Conservation (phyloP, 1,140 invertebrate species). For the Tribolium castaneum region DNA sequence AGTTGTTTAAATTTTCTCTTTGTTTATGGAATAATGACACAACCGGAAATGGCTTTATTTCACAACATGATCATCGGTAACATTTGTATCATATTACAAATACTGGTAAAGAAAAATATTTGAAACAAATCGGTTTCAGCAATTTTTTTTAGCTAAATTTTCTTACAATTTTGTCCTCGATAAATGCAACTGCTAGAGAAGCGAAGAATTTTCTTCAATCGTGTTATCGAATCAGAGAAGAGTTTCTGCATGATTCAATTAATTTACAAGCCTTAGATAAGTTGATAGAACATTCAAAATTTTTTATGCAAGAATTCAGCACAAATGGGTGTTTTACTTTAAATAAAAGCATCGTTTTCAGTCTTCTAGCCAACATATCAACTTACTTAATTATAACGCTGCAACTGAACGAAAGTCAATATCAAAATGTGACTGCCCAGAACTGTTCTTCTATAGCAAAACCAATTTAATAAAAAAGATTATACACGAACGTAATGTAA, state of each 20-base stretch:
- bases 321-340: neutral
- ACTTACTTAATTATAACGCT: neutral
- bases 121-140: neutral
- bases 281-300: neutral
- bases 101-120: neutral
- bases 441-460: neutral
- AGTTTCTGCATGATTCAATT: neutral
- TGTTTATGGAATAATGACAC: neutral
- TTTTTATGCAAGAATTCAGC: neutral
- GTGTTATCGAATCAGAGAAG: neutral
- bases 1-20: constrained; percentile 3
- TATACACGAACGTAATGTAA: too few species aligned
- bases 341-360: neutral
- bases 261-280: neutral
- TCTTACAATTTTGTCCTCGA: neutral
- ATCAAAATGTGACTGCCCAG: neutral
- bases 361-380: neutral
- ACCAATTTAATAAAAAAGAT: neutral
- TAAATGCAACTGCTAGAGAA: neutral
- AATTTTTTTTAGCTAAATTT: neutral
- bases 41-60: neutral
- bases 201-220: neutral
- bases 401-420: neutral
- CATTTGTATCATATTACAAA: neutral
- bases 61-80: neutral